Conservation (phyloP, 2,888 invertebrate genomes). For the Heliothis peltigera region DNA sequence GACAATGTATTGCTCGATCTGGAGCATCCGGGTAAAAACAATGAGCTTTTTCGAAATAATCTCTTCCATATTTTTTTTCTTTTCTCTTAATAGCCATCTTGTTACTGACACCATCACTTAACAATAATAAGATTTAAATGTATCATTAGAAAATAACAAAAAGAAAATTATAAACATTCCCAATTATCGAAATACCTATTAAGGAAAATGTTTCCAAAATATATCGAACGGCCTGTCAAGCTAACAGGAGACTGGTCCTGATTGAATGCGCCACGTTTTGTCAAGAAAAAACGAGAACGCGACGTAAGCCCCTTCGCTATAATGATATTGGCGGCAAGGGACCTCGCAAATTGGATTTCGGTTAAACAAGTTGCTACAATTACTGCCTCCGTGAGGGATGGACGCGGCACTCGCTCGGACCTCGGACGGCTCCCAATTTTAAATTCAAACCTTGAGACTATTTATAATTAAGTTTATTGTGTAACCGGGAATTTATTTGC, state of each 20-base stretch:
- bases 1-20: not conserved
- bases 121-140: not conserved
- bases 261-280: constrained; percentile 64
- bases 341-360: constrained; percentile 80
- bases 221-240: constrained; percentile 42
- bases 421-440: constrained; percentile 11
- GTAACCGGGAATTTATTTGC: not conserved
- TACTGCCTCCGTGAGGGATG: constrained; percentile 50
- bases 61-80: too few relatives aligned
- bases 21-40: too few relatives aligned
- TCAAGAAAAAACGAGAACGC: constrained; percentile 42
- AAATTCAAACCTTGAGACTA: constrained; percentile 3
- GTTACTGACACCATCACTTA: not conserved
- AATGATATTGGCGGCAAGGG: constrained; percentile 65
- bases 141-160: not conserved
- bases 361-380: constrained; percentile 82
- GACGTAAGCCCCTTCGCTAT: constrained; percentile 60
- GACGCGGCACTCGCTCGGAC: constrained; percentile 32
- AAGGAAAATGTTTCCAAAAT: constrained; percentile 13
- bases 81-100: too few relatives aligned
- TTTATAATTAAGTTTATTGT: not conserved
- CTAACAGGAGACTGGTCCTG: constrained; percentile 67
- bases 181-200: constrained; percentile 18
- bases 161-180: constrained; percentile 25
- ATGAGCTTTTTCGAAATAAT: too few relatives aligned